Evolutionary conservation across 2,797 vertebrate genomes (phyloP), one percentile per base, ranked within the genome.

Genomic region (Tokudaia muenninki): DNA sequence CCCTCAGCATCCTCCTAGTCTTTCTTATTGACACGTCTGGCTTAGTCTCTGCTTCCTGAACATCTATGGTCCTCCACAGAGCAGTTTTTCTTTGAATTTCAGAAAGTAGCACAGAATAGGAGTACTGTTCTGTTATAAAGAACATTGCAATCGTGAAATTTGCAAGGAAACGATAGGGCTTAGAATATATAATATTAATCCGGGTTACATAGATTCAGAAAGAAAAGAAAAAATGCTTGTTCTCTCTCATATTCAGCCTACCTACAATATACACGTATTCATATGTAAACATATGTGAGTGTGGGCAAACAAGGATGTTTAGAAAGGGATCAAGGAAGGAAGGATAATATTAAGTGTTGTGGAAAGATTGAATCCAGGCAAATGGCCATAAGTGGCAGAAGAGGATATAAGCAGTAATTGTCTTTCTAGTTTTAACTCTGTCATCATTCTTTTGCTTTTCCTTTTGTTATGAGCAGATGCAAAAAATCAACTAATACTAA

Each of bases 1-100:
- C n/a, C n/a, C 16, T 16, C 9, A 63, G 26, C 9, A 37, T 7
- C 0, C 21, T 10, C 1, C 16, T 1, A 11, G 59, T 7, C 57
- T 12, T n/a, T 52, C 2, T 78, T 65, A 44, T 63, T 29, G 50
- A 90, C 0, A 37, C 21, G 2, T 31, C 86, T 70, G n/a, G 11
- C 24, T 67, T 61, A 83, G n/a, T 31, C 0, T 22, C 21, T 57
- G 3, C 24, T 89, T 87, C 22, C 34, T 29, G 37, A 57, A 34
- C 12, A 92, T 13, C 17, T 37, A 63, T 1, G 10, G 34, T 3
- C 11, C 9, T 59, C 80, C 67, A n/a, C 63, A 50, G 24, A 70
- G 12, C 24, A 83, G 29, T 41, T 90, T 72, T 72, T 74, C 37
- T 90, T 80, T 29, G n/a, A 29, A 84, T 21, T 22, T 47, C 41